Evolutionary conservation across 2,797 vertebrate species (phyloP).

Genomic region (Dendrocincla fuliginosa): DNA sequence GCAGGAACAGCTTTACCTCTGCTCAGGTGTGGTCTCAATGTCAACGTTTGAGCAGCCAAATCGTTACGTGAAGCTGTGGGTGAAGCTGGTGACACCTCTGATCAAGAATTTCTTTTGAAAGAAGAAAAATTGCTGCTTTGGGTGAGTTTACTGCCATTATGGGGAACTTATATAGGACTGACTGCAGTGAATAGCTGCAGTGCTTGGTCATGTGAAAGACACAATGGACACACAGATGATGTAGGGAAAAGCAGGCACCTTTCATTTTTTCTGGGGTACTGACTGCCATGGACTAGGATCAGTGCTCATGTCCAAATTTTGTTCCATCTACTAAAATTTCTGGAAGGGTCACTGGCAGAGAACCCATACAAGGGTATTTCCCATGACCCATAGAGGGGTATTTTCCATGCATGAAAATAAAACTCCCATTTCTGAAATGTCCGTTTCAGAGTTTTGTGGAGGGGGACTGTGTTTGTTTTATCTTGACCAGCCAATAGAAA

Average conservation of each 20-base stretch:
- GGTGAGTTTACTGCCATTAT: conserved; percentile 24
- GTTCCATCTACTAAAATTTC: not conserved
- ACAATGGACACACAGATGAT: not conserved
- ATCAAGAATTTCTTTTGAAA: conserved; percentile 98
- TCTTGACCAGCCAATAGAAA: not conserved
- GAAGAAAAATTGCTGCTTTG: conserved; percentile 10
- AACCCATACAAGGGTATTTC: not conserved
- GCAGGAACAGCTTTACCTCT: conserved; percentile 87
- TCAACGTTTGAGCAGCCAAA: conserved; percentile 89
- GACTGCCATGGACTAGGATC: not conserved
- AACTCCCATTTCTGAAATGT: not conserved
- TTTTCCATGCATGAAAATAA: not conserved
- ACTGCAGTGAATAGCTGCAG: not conserved
- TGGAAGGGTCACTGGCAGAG: not conserved
- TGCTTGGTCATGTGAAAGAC: not conserved
- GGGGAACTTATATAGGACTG: not conserved
- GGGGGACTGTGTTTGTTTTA: not conserved
- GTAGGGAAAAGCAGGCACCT: not conserved
- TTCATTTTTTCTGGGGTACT: not conserved
- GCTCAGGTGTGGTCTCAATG: conserved; percentile 83
- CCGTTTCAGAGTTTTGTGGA: not conserved
- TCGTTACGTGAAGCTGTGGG: conserved; percentile 93
- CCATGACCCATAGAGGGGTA: not conserved
- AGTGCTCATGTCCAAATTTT: not conserved
- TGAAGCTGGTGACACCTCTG: conserved; percentile 92